Evolutionary conservation across 2,888 invertebrate genomes (phyloP), one percentile per base, ranked within the genome.

Genomic region (Linnaemya tessellans): DNA sequence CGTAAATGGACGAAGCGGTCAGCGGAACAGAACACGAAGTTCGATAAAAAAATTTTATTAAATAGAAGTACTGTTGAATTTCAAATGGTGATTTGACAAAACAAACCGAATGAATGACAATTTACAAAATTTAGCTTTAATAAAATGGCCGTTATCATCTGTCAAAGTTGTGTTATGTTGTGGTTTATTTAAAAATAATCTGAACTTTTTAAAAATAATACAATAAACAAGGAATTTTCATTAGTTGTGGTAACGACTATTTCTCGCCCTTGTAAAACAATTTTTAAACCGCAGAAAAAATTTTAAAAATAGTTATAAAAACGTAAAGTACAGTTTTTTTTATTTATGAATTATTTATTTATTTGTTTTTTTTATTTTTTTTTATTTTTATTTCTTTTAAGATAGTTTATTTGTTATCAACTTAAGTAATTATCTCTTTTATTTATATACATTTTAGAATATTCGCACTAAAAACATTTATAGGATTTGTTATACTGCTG

Each of bases 381-480:
- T 2, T 30, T 30, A n/a, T n/a, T 30, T 7, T 30, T 30, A 30
- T 58, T 58, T 30, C 5, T n/a, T 22, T 58, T 10, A 3, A 25
- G 58, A 25, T 58, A 30, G 58, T 58, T 30, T 58, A 15, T 9
- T 30, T 58, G 15, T 79, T 79, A 79, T 70, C 54, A 56, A 54
- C 43, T 71, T 71, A 20, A 56, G 64, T 64, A 71, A 65, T 71
- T 80, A 80, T 71, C 43, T 80, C 38, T 35, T 41, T 65, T 46
- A 67, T 62, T 71, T 71, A 68, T 25, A 70, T 11, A 51, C 9
- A 20, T 68, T 67, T 35, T 41, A 62, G 7, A 25, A 54, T 75
- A 75, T 56, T 65, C 54, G 15, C 30, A 56, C 30, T 58, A 71
- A 25, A 46, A 46, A 64, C 20, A 74, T 43, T n/a, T 43, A 41